A percentile compares a stretch with the other conserved stretches of the same genome.
Conservation (phyloP, 2,797 vertebrate species). For the Botia almorhae region DNA sequence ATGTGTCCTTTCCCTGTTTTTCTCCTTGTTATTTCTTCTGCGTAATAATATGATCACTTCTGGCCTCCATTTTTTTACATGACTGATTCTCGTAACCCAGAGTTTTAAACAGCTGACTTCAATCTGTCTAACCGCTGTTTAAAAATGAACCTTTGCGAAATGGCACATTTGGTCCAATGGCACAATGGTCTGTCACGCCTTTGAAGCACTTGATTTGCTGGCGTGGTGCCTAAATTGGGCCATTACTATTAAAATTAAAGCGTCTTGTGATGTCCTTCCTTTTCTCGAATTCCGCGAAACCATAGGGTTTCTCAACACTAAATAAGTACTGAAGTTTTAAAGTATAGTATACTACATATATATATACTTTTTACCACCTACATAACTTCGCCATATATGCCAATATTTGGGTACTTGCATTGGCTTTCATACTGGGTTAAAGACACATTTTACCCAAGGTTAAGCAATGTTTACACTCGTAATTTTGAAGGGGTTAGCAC, state of each 20-base stretch:
- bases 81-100: constrained; percentile 35
- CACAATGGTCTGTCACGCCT: constrained; percentile 50
- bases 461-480: too few relatives aligned
- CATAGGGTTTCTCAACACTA: too few relatives aligned
- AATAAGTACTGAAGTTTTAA: too few relatives aligned
- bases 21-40: constrained; percentile 12
- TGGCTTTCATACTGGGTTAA: too few relatives aligned
- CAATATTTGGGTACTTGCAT: too few relatives aligned
- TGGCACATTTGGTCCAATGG: constrained; percentile 55
- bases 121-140: constrained; percentile 45
- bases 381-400: not conserved
- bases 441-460: not conserved
- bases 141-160: constrained; percentile 52
- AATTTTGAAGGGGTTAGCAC: too few relatives aligned
- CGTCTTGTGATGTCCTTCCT: constrained; percentile 44
- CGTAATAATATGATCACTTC: constrained; percentile 36
- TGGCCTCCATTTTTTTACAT: constrained; percentile 36
- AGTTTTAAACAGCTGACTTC: constrained; percentile 38
- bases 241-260: constrained; percentile 69
- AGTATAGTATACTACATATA: too few relatives aligned
- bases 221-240: constrained; percentile 61
- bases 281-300: too few relatives aligned
- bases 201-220: constrained; percentile 60
- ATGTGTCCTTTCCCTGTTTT: not conserved
- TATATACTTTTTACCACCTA: too few relatives aligned